Base-by-base conservation (phyloP, 2,113 vertebrate species). In the Myanophis thanlyinensis region DNA sequence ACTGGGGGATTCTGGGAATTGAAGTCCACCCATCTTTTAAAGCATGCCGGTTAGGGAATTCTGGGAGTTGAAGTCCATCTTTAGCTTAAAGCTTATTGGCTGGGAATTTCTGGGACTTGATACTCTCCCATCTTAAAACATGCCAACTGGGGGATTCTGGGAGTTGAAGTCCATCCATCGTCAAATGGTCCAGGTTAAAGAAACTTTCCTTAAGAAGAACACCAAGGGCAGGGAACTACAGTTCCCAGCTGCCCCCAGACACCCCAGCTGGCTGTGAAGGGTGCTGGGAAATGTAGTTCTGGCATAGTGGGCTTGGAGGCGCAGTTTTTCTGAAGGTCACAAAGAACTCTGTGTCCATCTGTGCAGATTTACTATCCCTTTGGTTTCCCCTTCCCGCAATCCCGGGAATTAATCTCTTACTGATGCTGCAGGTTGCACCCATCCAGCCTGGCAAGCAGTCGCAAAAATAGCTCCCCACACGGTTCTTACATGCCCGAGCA, bases 361-460 rank as follows among this genome's bases (percentile, higher is more conserved):
- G 4, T 13, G n/a, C 27, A 30, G 25, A 30, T 12, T 30, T 62
- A 11, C 30, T 62, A n/a, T n/a, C n/a, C 27, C 3, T 11, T 73
- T 0, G 1, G 5, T 67, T 2, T 3, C 1, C 35, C 25, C 35
- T 27, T 27, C 40, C 47, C 30, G 47, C 62, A 7, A 73, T 18
- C n/a, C 30, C n/a, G 2, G 2, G 62, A 73, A n/a, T 35, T n/a
- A 18, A 73, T 15, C 62, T 10, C 94, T 93, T 87, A 94, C 93
- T 80, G 87, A 67, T 46, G 1, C 35, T 85, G 84, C 92, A 91
- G 87, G 90, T 90, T 13, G 92, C 73, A 15, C 94, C 94, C 1
- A 5, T 51, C 94, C 93, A 94, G 48, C 93, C 92, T 3, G 87
- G 51, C 89, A 94, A 90, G 47, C 93, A 94, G 47, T 91, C 87